Conservation (phyloP, 2,113 vertebrate genomes). For the Serilophus lunatus region DNA sequence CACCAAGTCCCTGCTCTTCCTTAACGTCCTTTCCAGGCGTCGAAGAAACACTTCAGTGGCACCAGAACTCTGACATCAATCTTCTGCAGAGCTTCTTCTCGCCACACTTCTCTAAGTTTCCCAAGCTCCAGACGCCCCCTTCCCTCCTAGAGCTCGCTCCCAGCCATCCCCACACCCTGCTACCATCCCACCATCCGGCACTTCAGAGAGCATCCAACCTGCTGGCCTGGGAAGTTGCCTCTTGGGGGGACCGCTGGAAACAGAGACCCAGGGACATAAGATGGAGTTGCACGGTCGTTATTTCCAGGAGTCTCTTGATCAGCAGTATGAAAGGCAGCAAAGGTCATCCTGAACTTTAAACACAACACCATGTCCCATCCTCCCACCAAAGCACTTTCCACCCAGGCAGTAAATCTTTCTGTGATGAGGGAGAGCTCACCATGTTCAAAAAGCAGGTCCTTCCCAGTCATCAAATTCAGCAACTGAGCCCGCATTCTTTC, state of each 20-base stretch:
- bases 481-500: background rate
- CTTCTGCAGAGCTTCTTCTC: background rate
- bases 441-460: background rate
- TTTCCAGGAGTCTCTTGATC: conserved; percentile 62
- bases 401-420: conserved; percentile 21
- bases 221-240: conserved; percentile 22
- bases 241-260: background rate
- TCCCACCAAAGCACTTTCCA: conserved; percentile 8
- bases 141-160: background rate
- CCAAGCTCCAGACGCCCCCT: background rate
- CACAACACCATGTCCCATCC: conserved; percentile 27
- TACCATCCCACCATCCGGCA: background rate
- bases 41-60: background rate
- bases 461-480: background rate
- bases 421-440: background rate
- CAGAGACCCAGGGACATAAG: background rate
- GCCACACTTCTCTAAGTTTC: background rate
- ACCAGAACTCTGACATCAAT: conserved; percentile 19
- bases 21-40: background rate
- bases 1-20: background rate
- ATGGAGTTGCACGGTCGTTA: conserved; percentile 37
- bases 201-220: background rate
- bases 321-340: conserved; percentile 60
- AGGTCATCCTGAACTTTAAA: conserved; percentile 65
- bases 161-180: background rate